phyloP scores from a whole-genome alignment of 2,797 vertebrate species.

The Siniperca scherzeri region DNA sequence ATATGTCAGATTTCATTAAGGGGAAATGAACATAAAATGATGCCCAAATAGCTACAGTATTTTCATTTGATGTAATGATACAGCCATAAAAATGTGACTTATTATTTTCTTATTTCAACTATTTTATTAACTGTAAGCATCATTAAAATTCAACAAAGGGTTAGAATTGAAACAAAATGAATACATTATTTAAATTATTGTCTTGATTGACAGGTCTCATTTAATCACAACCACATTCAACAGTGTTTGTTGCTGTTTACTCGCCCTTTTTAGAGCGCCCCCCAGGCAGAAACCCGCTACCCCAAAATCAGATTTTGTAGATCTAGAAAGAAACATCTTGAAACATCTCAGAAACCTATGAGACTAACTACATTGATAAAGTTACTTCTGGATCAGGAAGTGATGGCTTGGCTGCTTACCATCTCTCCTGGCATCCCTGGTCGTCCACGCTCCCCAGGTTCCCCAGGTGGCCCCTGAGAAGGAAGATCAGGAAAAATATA shows the following conservation, averaged over 20 bases:
- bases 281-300: too few relatives aligned
- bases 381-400: not conserved
- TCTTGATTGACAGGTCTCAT: not conserved
- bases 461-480: constrained; percentile 86
- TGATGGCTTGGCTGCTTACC: constrained; percentile 75
- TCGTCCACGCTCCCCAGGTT: constrained; percentile 84
- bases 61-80: too few relatives aligned
- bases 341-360: not conserved
- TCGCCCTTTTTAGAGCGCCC: too few relatives aligned
- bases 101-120: not conserved
- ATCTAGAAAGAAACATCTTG: not conserved
- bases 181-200: not conserved
- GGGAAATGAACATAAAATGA: not conserved
- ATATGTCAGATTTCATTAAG: not conserved
- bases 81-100: not conserved
- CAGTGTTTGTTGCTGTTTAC: not conserved
- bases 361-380: not conserved
- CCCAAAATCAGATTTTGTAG: not conserved
- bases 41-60: not conserved
- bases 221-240: not conserved
- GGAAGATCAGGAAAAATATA: not conserved
- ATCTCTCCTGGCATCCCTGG: constrained; percentile 85
- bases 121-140: not conserved
- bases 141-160: not conserved
- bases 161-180: not conserved